These are phyloP conservation scores for Ochropleura plecta DNA, from an alignment of 2,888 invertebrate genomes.

Conservation along the genomic window DNA sequence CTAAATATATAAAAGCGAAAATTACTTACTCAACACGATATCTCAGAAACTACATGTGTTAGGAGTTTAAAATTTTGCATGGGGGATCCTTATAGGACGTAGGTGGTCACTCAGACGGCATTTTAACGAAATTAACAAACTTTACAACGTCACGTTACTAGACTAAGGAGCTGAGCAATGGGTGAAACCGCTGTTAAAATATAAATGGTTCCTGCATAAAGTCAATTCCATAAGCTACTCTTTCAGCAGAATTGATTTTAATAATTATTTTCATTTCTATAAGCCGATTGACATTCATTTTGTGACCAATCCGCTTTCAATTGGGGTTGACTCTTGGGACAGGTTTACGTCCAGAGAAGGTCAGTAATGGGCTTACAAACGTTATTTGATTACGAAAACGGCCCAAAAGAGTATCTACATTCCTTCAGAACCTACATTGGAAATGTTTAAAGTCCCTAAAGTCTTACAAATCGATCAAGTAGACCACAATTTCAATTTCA, in stretches of 20 bases:
- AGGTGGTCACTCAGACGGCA: too few species aligned
- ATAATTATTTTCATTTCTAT: background rate
- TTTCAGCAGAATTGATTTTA: conserved; percentile 15
- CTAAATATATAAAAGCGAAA: too few species aligned
- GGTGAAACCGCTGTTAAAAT: background rate
- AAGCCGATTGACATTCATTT: conserved; percentile 24
- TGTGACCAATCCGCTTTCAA: conserved; percentile 12
- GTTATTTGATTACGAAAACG: conserved; percentile 3
- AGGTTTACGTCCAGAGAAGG: background rate
- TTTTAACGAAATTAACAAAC: too few species aligned
- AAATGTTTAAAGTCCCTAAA: background rate
- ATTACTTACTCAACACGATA: too few species aligned
- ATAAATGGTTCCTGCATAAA: background rate
- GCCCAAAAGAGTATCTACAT: background rate
- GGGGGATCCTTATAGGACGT: too few species aligned
- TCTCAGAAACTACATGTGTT: too few species aligned
- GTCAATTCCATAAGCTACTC: background rate
- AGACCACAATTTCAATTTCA: background rate
- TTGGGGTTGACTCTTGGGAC: conserved; percentile 18
- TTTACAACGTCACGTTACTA: too few species aligned
- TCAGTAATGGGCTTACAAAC: conserved; percentile 21
- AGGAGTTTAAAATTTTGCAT: too few species aligned
- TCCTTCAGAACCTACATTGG: background rate
- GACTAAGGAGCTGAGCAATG: too few species aligned
- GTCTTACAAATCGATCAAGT: background rate